phyloP scores from a whole-genome alignment of 30 jellyfish, hydroid and myxozoan species.

The Pseudorhiza aurosa region DNA sequence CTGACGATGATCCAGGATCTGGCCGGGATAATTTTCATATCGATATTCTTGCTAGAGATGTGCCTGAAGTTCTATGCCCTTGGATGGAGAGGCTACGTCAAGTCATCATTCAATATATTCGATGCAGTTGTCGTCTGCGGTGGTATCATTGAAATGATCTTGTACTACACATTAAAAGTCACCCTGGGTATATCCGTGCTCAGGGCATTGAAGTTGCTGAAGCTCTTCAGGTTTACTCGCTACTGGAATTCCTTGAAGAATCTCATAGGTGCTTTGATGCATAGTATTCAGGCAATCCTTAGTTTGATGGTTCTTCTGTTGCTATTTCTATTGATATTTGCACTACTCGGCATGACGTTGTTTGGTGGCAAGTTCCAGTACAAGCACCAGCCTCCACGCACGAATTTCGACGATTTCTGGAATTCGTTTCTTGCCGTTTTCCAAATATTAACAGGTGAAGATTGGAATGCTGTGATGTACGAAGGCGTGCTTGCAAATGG shows the following conservation, averaged over 20 bases:
- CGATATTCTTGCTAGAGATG: constrained; percentile 73
- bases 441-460: constrained; percentile 91
- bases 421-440: constrained; percentile 96
- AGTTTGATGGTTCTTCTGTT: constrained; percentile 87
- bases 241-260: constrained; percentile 94
- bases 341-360: constrained; percentile 95
- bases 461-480: constrained; percentile 89
- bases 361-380: constrained; percentile 95
- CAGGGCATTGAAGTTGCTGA: constrained; percentile 84
- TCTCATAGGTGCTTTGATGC: constrained; percentile 86
- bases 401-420: constrained; percentile 95
- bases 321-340: constrained; percentile 84
- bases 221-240: constrained; percentile 93
- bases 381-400: constrained; percentile 73
- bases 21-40: constrained; percentile 41
- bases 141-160: constrained; percentile 81
- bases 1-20: constrained; percentile 38
- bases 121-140: constrained; percentile 87
- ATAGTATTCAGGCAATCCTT: constrained; percentile 81
- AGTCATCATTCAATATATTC: constrained; percentile 80
- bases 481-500: constrained; percentile 93
- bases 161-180: constrained; percentile 52
- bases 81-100: constrained; percentile 70
- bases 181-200: constrained; percentile 97
- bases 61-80: constrained; percentile 79